These are phyloP conservation scores for Pseudochaenichthys georgianus DNA, from an alignment of 2,797 vertebrate genomes.

Conservation along the genomic window DNA sequence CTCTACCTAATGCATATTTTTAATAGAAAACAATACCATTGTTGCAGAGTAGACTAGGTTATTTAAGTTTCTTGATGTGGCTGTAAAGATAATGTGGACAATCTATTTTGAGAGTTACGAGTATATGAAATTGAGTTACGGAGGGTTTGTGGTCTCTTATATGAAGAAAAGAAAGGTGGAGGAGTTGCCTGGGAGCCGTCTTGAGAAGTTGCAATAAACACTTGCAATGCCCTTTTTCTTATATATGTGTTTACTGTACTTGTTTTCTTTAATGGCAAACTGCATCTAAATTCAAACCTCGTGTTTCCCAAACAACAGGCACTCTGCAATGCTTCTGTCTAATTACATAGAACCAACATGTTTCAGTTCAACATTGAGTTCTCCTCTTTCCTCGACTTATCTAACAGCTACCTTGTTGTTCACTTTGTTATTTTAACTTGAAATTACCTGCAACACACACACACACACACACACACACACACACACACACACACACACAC, in stretches of 20 bases:
- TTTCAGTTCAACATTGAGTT: slow-evolving; percentile 30
- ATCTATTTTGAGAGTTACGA: slow-evolving; percentile 42
- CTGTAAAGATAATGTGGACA: slow-evolving; percentile 15
- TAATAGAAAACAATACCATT: slow-evolving; percentile 1
- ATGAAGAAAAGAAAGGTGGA: neutral
- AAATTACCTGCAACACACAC: slow-evolving; percentile 54
- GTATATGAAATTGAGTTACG: slow-evolving; percentile 35
- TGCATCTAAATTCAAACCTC: slow-evolving; percentile 19
- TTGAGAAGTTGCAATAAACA: neutral
- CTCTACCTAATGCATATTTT: slow-evolving; percentile 41
- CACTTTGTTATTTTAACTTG: slow-evolving; percentile 53
- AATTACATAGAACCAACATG: slow-evolving; percentile 26
- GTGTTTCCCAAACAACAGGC: slow-evolving; percentile 10
- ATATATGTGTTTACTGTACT: neutral
- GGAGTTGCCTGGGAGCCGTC: neutral
- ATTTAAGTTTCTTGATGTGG: slow-evolving; percentile 29
- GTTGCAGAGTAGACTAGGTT: neutral
- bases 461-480: slow-evolving; percentile 33
- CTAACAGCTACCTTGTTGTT: slow-evolving; percentile 39
- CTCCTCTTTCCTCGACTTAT: slow-evolving; percentile 34
- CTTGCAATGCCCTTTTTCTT: neutral
- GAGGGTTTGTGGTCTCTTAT: slow-evolving; percentile 19
- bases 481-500: slow-evolving; percentile 10
- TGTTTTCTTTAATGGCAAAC: slow-evolving; percentile 6
- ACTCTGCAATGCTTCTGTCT: slow-evolving; percentile 8